Evolutionary conservation across 92 coral and sea anemone genomes (phyloP), one percentile per base, ranked within the genome.

Genomic region (Epizoanthus scotinus): DNA sequence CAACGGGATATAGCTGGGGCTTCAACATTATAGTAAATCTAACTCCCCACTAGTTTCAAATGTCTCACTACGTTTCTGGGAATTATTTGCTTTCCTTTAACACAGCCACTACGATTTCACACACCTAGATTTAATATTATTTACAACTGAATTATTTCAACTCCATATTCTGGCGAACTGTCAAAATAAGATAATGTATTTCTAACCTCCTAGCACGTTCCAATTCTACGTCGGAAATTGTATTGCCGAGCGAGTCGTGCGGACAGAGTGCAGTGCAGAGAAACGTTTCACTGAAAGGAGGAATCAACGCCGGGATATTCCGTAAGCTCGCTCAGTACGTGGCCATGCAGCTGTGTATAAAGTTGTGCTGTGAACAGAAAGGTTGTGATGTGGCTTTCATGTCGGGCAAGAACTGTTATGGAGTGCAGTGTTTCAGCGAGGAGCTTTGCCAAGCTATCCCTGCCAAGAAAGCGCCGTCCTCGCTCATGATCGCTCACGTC

Each of bases 311-410:
- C 7, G 99, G 99, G 18, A 83, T 90, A 29, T 95, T 95, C 82
- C 95, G 92, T 65, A 95, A 95, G 67, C 90, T 95, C 21, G 99
- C 99, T 0, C 98, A 95, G 78, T 95, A 79, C 59, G 99, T 95
- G 3, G 99, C 99, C n/a, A 95, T 95, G 99, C 98, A 93, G 68
- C 88, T 95, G 66, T 95, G 99, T 78, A 90, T 95, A 31, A 93
- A 93, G 54, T 86, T 95, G 70, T 95, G 99, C 54, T 95, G 99
- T 77, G 94, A 93, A n/a, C 94, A 95, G 83, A 93, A 95, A 67
- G 95, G 95, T 25, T 95, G 99, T 60, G 99, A 95, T 77, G 99
- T 95, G 8, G 99, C 99, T 0, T 71, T 95, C 40, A 83, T 95
- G 94, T 93, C 97, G 24, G 99, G 98, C 3, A 95, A 95, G 66